These are phyloP conservation scores for Wasmannia auropunctata DNA, from an alignment of 1,140 invertebrate species.

Conservation along the genomic window DNA sequence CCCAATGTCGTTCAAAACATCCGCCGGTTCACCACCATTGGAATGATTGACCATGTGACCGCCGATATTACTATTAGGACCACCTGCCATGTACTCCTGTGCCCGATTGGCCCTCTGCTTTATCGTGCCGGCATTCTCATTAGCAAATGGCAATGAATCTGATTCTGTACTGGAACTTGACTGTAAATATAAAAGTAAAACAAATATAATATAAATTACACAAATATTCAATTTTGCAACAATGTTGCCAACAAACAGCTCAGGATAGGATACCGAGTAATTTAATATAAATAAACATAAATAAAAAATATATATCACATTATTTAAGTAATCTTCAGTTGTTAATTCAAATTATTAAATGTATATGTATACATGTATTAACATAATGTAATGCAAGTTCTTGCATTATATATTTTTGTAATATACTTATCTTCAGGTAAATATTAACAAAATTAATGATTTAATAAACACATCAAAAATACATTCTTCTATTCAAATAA, in stretches of 20 bases:
- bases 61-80: conserved; percentile 79
- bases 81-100: conserved; percentile 84
- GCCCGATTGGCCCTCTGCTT: conserved; percentile 90
- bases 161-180: conserved; percentile 98
- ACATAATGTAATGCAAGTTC: no score
- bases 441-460: no score
- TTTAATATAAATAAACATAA: background rate
- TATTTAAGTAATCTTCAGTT: no score
- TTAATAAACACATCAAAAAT: no score
- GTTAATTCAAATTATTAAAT: no score
- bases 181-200: conserved; percentile 83
- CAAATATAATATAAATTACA: background rate
- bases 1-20: conserved; percentile 98
- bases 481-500: no score
- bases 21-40: conserved; percentile 88
- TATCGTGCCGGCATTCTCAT: conserved; percentile 99
- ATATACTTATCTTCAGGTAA: no score
- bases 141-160: conserved; percentile 98
- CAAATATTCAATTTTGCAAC: background rate
- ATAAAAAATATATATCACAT: no score
- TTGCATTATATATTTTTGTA: no score
- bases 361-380: no score
- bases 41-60: conserved; percentile 70
- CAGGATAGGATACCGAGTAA: background rate
- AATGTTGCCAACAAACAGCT: background rate